Percentiles rank a stretch among this genome's conserved stretches.
Conservation (phyloP, 2,797 vertebrate genomes). For the Salarias fasciatus region DNA sequence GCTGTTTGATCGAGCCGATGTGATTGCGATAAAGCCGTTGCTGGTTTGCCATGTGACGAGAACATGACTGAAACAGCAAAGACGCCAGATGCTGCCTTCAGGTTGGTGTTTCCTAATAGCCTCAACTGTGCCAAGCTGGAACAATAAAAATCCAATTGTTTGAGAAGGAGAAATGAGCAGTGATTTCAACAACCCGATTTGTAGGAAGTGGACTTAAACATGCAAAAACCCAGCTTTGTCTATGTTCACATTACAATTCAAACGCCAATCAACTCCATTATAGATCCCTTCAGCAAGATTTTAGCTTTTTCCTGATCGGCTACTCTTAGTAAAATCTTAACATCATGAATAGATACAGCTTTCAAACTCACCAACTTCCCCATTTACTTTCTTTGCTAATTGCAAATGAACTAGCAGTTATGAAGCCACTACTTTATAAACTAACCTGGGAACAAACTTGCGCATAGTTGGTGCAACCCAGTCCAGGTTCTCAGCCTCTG, state of each 20-base stretch:
- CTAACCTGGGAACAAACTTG: slow-evolving; percentile 72
- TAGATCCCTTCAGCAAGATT: slow-evolving; percentile 30
- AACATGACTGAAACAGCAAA: background rate
- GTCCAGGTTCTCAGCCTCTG: slow-evolving; percentile 61
- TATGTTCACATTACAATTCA: slow-evolving; percentile 11
- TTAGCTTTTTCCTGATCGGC: slow-evolving; percentile 24
- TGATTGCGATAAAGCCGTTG: background rate
- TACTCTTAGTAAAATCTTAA: slow-evolving; percentile 20
- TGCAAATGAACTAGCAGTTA: slow-evolving; percentile 52
- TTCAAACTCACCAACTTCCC: slow-evolving; percentile 6
- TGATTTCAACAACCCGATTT: slow-evolving; percentile 7
- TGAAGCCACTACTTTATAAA: slow-evolving; percentile 43
- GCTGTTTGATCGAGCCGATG: background rate
- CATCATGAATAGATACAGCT: slow-evolving; percentile 29
- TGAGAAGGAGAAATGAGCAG: slow-evolving; percentile 23
- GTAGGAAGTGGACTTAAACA: slow-evolving; percentile 51
- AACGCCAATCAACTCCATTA: slow-evolving; percentile 12
- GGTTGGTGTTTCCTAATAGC: background rate
- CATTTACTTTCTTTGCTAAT: slow-evolving; percentile 45
- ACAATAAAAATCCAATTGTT: background rate
- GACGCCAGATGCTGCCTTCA: background rate
- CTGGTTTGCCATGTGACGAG: background rate
- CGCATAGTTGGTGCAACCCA: slow-evolving; percentile 74
- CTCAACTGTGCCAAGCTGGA: background rate
- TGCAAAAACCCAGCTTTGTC: slow-evolving; percentile 27